phyloP scores from a whole-genome alignment of 2,888 invertebrate species.

The Congeria kusceri region DNA sequence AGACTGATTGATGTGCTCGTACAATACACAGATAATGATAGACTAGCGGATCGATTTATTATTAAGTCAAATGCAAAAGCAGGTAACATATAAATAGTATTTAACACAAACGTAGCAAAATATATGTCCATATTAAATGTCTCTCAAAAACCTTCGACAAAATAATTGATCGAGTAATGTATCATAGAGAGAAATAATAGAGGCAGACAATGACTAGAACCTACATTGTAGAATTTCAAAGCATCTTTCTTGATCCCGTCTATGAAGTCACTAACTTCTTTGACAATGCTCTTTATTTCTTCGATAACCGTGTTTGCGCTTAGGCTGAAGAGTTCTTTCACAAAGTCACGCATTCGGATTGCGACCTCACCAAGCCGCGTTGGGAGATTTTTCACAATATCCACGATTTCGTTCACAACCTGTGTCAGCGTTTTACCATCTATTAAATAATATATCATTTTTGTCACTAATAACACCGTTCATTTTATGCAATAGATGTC shows the following conservation, averaged over 20 bases:
- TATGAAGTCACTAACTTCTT: constrained; percentile 34
- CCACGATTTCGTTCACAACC: not conserved
- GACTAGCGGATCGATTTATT: too few relatives aligned
- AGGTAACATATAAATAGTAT: too few relatives aligned
- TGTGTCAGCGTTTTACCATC: not conserved
- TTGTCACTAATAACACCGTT: too few relatives aligned
- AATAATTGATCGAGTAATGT: too few relatives aligned
- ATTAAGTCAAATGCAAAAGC: too few relatives aligned
- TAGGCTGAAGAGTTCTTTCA: not conserved
- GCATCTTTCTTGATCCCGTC: constrained; percentile 48
- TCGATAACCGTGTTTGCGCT: constrained; percentile 4
- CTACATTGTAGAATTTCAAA: constrained; percentile 48
- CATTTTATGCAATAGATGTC: too few relatives aligned
- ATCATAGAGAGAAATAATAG: too few relatives aligned
- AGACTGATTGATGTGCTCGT: too few relatives aligned
- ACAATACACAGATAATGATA: too few relatives aligned
- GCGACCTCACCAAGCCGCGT: constrained; percentile 1
- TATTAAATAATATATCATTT: not conserved
- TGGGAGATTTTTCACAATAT: constrained; percentile 5
- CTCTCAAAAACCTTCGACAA: too few relatives aligned
- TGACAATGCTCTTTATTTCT: constrained; percentile 27
- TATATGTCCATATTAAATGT: too few relatives aligned
- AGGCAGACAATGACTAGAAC: not conserved
- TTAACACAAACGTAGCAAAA: too few relatives aligned
- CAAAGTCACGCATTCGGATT: not conserved